These are phyloP conservation scores for Hyperopisus bebe DNA, from an alignment of 2,113 vertebrate species.

Conservation along the genomic window DNA sequence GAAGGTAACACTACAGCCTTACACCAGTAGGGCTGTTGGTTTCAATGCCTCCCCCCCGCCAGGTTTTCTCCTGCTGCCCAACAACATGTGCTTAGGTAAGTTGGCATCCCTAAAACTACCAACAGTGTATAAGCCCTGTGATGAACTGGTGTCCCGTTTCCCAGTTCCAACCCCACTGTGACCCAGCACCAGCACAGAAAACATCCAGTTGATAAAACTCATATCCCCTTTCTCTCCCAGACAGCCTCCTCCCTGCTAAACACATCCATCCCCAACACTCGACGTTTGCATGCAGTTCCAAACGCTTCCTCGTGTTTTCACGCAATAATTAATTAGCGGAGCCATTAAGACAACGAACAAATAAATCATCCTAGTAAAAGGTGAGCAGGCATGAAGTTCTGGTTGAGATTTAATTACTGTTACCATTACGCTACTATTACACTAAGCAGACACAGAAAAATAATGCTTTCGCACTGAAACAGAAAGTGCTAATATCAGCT, in stretches of 20 bases:
- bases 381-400: not conserved
- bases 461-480: not conserved
- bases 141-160: not conserved
- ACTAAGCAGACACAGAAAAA: not conserved
- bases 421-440: not conserved
- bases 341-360: not conserved
- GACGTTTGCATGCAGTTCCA: not conserved
- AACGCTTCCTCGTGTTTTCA: not conserved
- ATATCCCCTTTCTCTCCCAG: not conserved
- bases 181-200: not conserved
- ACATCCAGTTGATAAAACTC: not conserved
- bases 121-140: not conserved
- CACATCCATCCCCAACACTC: not conserved
- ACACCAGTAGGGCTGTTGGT: not conserved
- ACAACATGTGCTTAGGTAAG: not conserved
- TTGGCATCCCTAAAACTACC: not conserved
- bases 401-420: not conserved
- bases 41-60: not conserved
- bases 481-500: not conserved
- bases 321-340: not conserved
- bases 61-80: not conserved
- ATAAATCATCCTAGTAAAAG: not conserved
- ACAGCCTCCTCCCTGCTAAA: not conserved
- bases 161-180: not conserved
- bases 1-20: not conserved